A percentile compares a stretch with the other conserved stretches of the same genome.
Conservation (phyloP, 2,888 invertebrate species). For the Tenthredo scrophulariae region DNA sequence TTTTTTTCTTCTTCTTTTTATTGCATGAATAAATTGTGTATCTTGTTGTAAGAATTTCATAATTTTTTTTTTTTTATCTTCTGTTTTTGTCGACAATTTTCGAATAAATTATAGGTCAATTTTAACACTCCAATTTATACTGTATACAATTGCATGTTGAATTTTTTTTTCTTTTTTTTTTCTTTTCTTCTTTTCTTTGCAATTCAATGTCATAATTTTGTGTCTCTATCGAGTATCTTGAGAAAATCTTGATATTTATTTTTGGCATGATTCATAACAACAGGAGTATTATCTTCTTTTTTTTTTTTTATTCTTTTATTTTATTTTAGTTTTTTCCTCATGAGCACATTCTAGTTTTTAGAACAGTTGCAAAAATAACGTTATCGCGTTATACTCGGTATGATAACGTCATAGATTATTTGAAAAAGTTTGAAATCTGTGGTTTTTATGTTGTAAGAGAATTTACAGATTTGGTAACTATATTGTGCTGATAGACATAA, state of each 20-base stretch:
- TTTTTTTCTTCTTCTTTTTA: neutral
- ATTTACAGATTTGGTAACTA: slow-evolving; percentile 3
- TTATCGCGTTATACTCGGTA: neutral
- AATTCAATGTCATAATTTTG: slow-evolving; percentile 35
- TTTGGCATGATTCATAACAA: slow-evolving; percentile 43
- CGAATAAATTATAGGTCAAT: neutral
- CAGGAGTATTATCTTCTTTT: neutral
- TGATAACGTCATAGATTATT: neutral
- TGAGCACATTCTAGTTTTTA: slow-evolving; percentile 11
- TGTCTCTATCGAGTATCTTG: neutral
- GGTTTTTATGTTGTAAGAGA: neutral
- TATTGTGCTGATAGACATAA: neutral
- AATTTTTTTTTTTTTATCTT: neutral
- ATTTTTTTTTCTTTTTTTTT: neutral
- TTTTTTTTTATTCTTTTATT: slow-evolving; percentile 44
- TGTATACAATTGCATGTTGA: slow-evolving; percentile 8
- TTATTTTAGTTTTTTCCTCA: neutral
- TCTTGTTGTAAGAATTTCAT: neutral
- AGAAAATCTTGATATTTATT: slow-evolving; percentile 32
- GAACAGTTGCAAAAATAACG: slow-evolving; percentile 6
- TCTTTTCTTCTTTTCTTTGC: too few species aligned
- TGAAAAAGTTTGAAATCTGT: neutral
- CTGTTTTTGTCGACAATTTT: neutral
- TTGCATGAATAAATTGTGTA: slow-evolving; percentile 10
- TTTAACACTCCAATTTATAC: neutral